Evolutionary conservation across 1,140 invertebrate species (phyloP), one percentile per base, ranked within the genome.

Genomic region (Chymomyza costata): DNA sequence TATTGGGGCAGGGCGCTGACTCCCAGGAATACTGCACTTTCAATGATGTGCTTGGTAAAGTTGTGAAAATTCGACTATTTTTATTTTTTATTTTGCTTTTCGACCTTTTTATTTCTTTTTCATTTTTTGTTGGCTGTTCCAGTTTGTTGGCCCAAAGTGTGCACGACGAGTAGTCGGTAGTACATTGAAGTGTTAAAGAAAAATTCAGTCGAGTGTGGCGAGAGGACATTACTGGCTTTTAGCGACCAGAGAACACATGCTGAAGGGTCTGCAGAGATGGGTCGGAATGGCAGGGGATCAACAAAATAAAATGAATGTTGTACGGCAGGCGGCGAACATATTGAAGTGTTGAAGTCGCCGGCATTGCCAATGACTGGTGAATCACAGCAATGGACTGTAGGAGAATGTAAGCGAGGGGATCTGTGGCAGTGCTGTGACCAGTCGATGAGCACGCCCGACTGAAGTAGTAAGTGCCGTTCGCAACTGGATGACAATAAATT

Each of bases 161-260:
- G 34, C 37, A 53, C 44, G 46, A 55, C 69, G 64, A 68, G 70
- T n/a, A n/a, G n/a, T n/a, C n/a, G n/a, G n/a, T n/a, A n/a, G n/a
- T 76, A 78, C 71, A 78, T 73, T 80, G 73, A 78, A 78, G 73
- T 78, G 73, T 78, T 78, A 78, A 78, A 78, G 73, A 78, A 78
- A 78, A 78, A 78, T 80, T 68, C 73, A 78, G 67, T 80, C 73
- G 73, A 78, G 73, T 78, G 73, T 78, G 55, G 73, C 73, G 67
- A 78, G 73, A 80, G 73, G 67, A 78, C 73, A 78, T 78, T 80
- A 78, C 73, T 80, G 73, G 73, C 73, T 78, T 78, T 78, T 78
- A 78, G 73, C 73, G 71, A 66, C 66, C 57, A 61, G 51, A 37
- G 38, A 30, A 35, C 44, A 34, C 31, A 47, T 47, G 17, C 53